phyloP scores from a whole-genome alignment of 1,140 invertebrate species.

The Aphaenogaster rudis region DNA sequence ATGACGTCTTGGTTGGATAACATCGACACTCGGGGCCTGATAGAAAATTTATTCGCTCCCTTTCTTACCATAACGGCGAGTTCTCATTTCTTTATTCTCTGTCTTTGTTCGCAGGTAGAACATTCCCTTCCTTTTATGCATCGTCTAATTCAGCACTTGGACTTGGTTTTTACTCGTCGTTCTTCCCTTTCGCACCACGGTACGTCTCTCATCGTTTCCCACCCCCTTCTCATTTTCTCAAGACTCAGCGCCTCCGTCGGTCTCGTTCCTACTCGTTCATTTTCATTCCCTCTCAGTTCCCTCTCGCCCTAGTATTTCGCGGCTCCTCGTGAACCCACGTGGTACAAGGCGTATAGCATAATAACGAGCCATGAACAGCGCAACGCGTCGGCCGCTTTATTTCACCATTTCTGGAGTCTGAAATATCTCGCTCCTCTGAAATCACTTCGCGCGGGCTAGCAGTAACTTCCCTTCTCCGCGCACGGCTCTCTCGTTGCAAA shows the following conservation, averaged over 20 bases:
- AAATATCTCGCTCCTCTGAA: conserved; percentile 75
- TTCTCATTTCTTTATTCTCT: conserved; percentile 59
- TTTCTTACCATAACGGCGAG: conserved; percentile 5
- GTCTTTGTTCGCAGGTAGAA: conserved; percentile 36
- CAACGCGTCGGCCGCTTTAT: conserved; percentile 74
- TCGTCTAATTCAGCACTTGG: conserved; percentile 61
- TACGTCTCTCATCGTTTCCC: conserved; percentile 46
- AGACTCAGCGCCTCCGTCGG: conserved; percentile 46
- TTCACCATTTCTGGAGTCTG: conserved; percentile 69
- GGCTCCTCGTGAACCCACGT: conserved; percentile 62
- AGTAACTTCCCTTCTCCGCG: conserved; percentile 52
- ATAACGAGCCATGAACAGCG: conserved; percentile 75
- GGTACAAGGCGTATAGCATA: conserved; percentile 73
- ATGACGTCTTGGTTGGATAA: background rate
- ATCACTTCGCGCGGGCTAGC: conserved; percentile 72
- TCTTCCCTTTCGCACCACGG: conserved; percentile 11
- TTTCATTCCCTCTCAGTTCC: conserved; percentile 64
- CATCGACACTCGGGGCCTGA: conserved; percentile 6
- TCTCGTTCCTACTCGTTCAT: conserved; percentile 64
- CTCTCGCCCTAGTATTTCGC: conserved; percentile 65
- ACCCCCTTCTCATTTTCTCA: conserved; percentile 52
- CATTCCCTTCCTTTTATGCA: conserved; percentile 57
- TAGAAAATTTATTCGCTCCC: conserved; percentile 41
- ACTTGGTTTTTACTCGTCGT: conserved; percentile 39
- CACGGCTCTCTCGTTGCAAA: conserved; percentile 34